Conservation (phyloP, 2,888 invertebrate species). For the Pemphredon lugubris region DNA sequence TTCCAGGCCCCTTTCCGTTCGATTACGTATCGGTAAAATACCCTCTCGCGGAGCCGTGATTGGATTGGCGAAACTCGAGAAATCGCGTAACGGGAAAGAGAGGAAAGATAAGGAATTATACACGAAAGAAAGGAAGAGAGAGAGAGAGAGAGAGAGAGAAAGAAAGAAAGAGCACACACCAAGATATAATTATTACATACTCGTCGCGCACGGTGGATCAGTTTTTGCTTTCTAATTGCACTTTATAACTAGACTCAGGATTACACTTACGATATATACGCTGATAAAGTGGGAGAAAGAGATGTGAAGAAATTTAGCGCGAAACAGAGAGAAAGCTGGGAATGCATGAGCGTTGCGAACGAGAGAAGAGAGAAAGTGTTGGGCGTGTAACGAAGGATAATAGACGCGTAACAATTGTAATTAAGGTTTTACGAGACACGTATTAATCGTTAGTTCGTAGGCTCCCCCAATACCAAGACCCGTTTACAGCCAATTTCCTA, state of each 20-base stretch:
- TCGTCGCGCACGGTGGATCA: conserved; percentile 48
- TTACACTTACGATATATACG: conserved; percentile 8
- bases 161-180: conserved; percentile 11
- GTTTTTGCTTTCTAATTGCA: conserved; percentile 26
- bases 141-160: conserved; percentile 19
- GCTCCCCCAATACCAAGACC: conserved; percentile 55
- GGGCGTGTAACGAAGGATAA: conserved; percentile 17
- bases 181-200: conserved; percentile 4
- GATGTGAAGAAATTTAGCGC: neutral
- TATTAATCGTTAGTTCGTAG: conserved; percentile 68
- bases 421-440: conserved; percentile 52
- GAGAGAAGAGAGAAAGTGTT: neutral
- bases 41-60: neutral
- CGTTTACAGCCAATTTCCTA: conserved; percentile 58
- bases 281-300: neutral
- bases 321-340: neutral
- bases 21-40: neutral
- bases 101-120: conserved; percentile 12
- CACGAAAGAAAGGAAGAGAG: neutral
- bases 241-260: conserved; percentile 40
- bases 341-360: neutral
- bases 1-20: too few species aligned
- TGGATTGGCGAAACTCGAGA: neutral
- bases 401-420: conserved; percentile 40
- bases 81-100: conserved; percentile 3